phyloP scores from a whole-genome alignment of 1,140 invertebrate genomes.

The Zaprionus nigranus region DNA sequence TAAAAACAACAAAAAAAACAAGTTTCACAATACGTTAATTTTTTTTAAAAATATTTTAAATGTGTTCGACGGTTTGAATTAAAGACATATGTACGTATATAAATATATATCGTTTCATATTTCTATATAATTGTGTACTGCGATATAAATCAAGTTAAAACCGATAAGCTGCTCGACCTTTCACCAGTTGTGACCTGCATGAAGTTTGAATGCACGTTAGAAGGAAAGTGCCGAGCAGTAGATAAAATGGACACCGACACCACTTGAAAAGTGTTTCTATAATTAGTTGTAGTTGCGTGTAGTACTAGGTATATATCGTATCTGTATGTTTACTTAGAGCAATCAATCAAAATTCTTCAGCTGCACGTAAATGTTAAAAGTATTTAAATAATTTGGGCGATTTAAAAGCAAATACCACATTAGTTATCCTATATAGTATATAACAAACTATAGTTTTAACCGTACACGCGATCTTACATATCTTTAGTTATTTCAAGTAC shows the following conservation, averaged over 20 bases:
- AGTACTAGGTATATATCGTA: slow-evolving; percentile 10
- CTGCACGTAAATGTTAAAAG: slow-evolving; percentile 29
- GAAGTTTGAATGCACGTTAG: slow-evolving; percentile 1
- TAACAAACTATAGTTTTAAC: slow-evolving; percentile 62
- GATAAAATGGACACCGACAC: slow-evolving; percentile 66
- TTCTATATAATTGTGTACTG: slow-evolving; percentile 13
- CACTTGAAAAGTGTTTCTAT: slow-evolving; percentile 31
- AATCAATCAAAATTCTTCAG: slow-evolving; percentile 24
- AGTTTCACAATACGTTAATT: slow-evolving; percentile 48
- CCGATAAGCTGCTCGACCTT: slow-evolving; percentile 40
- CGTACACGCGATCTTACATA: slow-evolving; percentile 29
- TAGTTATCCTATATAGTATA: slow-evolving; percentile 41
- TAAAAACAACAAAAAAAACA: slow-evolving; percentile 73
- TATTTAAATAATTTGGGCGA: slow-evolving; percentile 59
- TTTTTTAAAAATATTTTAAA: slow-evolving; percentile 24
- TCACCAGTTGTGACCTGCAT: slow-evolving; percentile 18
- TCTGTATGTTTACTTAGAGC: slow-evolving; percentile 5
- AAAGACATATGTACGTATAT: slow-evolving; percentile 39
- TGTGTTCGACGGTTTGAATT: slow-evolving; percentile 34
- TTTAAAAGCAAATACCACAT: slow-evolving; percentile 76
- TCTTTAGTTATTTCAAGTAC: slow-evolving; percentile 19
- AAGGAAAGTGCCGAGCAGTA: slow-evolving; percentile 25
- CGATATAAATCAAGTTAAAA: slow-evolving; percentile 47
- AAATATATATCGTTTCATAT: slow-evolving; percentile 26
- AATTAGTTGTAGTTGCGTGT: slow-evolving; percentile 1